Evolutionary conservation across 2,888 invertebrate genomes (phyloP), one percentile per base, ranked within the genome.

Genomic region (Caenorhabditis sp.): DNA sequence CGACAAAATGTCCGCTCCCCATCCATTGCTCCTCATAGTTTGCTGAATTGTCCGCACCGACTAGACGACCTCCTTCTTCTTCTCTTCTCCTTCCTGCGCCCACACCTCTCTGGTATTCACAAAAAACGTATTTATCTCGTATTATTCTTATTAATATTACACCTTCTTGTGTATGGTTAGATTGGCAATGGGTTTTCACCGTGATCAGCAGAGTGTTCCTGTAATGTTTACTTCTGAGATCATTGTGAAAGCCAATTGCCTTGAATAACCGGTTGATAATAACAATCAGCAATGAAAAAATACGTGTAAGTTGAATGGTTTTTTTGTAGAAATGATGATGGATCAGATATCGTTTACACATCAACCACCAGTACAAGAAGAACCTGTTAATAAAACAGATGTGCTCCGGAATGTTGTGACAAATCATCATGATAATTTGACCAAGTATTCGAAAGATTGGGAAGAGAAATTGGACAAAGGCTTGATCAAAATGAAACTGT

Each of bases 171-270:
- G 1, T 55, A 10, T 26, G 14, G 61, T 68, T 68, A 51, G 55
- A 8, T 17, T 61, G 65, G 67, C 75, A 51, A 73, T 69, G 76
- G 83, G 83, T 79, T 81, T 79, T 83, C 83, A 51, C 78, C 71
- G 66, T 79, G 83, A 76, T 83, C 83, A 81, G 76, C 77, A 80
- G 80, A 80, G 62, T 17, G 43, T 62, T 27, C 21, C 59, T 59
- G 37, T 27, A 10, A 14, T 49, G n/a, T 27, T 37, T 19, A 53
- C 64, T 59, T 83, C 83, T 82, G 81, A 83, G 81, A 82, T 82
- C 82, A 81, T 82, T 71, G 79, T 83, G 81, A 82, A 83, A 82
- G 80, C 82, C 82, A 80, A 74, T 81, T 78, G 81, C 70, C 68
- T 61, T 12, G 50, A 23, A 51, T 54, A 65, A 63, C 60, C 31